Evolutionary conservation across 2,797 vertebrate genomes (phyloP), one percentile per base, ranked within the genome.

Genomic region (Aselliscus stoliczkanus): DNA sequence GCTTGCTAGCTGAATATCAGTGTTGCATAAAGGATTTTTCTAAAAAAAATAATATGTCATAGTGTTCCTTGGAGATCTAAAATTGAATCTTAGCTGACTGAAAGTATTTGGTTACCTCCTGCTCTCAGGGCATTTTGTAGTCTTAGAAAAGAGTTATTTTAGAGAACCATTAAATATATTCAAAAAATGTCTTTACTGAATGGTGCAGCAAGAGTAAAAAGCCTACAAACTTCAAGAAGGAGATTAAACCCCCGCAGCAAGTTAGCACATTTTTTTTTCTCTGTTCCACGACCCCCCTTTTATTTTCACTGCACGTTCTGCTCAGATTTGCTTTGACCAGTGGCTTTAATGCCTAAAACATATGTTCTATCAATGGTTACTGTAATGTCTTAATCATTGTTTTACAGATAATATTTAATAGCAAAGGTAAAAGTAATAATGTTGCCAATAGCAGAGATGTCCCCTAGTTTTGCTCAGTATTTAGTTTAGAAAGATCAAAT

Each of bases 111-210:
- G 70, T 95, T 96, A 84, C 47, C 13, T 93, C 82, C 96, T 84
- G 39, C 27, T 93, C 76, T 93, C 50, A 37, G 75, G 34, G 18
- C 31, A 84, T 93, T 95, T 97, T 89, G 56, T 75, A 88, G 93
- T 96, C 62, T 77, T 83, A 90, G 70, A 96, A 97, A 83, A 76
- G n/a, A 77, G 47, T 95, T 96, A 93, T 95, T 93, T 97, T 96
- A 76, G 54, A 96, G 93, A 89, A 84, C 8, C 56, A 65, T 96
- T 96, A 94, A 95, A 81, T 42, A 80, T 67, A 64, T 72, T 83
- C 73, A 70, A 27, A 29, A 86, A 80, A 39, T 47, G 6, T 4
- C 42, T 75, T 84, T 62, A 31, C 44, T 89, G 42, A 94, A 60
- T 84, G 88, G 62, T 42, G 18, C 25, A 88, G 42, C 4, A 62